phyloP scores from a whole-genome alignment of 2,113 vertebrate genomes.

The Passer montanus region DNA sequence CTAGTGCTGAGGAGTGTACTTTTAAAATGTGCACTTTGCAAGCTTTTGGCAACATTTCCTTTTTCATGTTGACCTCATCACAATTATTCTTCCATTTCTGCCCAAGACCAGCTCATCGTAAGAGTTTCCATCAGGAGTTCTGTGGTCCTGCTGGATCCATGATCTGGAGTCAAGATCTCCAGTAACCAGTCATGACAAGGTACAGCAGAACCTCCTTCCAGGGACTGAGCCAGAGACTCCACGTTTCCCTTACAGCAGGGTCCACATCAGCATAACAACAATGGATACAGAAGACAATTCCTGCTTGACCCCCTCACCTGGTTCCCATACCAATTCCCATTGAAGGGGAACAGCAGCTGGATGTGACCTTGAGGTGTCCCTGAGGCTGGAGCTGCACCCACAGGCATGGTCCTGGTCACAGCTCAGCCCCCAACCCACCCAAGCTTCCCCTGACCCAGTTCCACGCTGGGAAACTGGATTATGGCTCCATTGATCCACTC shows the following conservation, averaged over 20 bases:
- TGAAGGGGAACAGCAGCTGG: background rate
- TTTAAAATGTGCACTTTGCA: background rate
- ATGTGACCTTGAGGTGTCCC: background rate
- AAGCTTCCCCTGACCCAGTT: background rate
- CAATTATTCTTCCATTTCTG: background rate
- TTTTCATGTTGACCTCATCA: background rate
- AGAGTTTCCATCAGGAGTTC: background rate
- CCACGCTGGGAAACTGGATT: background rate
- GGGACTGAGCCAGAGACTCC: background rate
- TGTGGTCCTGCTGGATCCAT: background rate
- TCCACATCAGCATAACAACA: background rate
- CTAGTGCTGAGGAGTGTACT: background rate
- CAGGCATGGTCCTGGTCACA: background rate
- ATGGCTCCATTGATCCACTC: constrained; percentile 5
- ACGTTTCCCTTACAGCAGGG: background rate
- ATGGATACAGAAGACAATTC: rapidly evolving
- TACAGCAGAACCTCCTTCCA: rapidly evolving
- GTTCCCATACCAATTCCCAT: rapidly evolving
- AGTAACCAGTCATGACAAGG: background rate
- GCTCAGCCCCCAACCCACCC: background rate
- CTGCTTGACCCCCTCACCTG: background rate
- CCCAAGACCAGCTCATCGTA: background rate
- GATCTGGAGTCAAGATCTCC: background rate
- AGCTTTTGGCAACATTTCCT: background rate
- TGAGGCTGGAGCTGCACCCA: background rate